Conservation (phyloP, 2,797 vertebrate genomes). For the Protosalanx chinensis region DNA sequence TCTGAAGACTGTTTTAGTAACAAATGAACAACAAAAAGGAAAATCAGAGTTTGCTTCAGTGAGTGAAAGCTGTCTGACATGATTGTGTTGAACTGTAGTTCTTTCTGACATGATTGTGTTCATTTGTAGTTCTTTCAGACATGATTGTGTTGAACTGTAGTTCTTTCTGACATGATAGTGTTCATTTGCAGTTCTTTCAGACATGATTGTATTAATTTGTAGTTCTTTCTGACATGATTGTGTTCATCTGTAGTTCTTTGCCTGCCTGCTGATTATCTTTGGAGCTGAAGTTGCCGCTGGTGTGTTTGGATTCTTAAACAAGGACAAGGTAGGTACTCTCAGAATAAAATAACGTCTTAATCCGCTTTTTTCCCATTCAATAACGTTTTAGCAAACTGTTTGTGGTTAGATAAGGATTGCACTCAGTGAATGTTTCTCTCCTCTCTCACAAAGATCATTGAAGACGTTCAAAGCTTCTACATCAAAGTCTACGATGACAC, state of each 20-base stretch:
- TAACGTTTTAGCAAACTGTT: too few species aligned
- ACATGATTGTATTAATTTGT: background rate
- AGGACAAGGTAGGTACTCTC: constrained; percentile 75
- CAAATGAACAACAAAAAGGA: too few species aligned
- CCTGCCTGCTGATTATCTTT: constrained; percentile 94
- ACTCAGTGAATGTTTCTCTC: background rate
- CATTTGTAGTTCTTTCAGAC: constrained; percentile 80
- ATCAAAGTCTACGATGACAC: constrained; percentile 66
- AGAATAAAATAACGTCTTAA: background rate
- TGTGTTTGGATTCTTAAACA: constrained; percentile 94
- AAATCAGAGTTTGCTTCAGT: too few species aligned
- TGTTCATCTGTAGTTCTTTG: constrained; percentile 81
- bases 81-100: background rate
- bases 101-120: background rate
- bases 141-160: too few species aligned
- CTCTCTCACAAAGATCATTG: constrained; percentile 75
- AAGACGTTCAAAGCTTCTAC: constrained; percentile 86
- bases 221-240: background rate
- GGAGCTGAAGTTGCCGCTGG: constrained; percentile 93
- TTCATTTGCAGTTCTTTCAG: background rate
- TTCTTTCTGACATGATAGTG: too few species aligned
- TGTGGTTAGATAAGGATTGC: too few species aligned
- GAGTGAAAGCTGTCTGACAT: too few species aligned
- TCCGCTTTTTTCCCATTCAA: background rate
- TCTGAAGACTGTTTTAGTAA: too few species aligned